A percentile compares a stretch with the other conserved stretches of the same genome.
phyloP scores from a whole-genome alignment of 2,113 vertebrate genomes.

The Callionymus lyra region DNA sequence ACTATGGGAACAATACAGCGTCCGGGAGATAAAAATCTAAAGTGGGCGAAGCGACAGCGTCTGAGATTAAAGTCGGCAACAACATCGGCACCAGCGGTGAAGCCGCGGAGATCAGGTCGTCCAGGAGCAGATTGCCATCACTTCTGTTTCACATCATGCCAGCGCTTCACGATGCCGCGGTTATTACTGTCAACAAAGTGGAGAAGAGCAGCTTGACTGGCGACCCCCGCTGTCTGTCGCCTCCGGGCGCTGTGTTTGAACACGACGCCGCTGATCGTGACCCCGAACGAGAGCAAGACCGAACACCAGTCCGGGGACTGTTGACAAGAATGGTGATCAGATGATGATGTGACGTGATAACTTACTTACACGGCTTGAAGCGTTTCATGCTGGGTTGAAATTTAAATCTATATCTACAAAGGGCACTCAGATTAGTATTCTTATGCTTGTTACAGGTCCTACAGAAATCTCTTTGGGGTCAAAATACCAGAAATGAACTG shows the following conservation, averaged over 20 bases:
- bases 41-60: conserved; percentile 25
- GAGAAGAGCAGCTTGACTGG: conserved; percentile 20
- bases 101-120: conserved; percentile 23
- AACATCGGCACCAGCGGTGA: conserved; percentile 1
- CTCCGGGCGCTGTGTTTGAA: conserved; percentile 29
- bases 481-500: too few species aligned
- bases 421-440: too few species aligned
- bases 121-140: conserved; percentile 24
- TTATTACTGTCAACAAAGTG: conserved; percentile 20
- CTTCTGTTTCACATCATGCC: conserved; percentile 18
- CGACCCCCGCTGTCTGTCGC: conserved; percentile 13
- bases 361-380: too few species aligned
- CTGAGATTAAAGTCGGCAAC: conserved; percentile 2
- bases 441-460: too few species aligned
- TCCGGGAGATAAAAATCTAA: conserved; percentile 12
- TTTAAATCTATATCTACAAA: too few species aligned
- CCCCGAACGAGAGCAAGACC: conserved; percentile 29
- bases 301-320: conserved; percentile 17
- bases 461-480: too few species aligned
- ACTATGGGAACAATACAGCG: too few species aligned
- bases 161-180: conserved; percentile 30
- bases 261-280: conserved; percentile 39
- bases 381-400: too few species aligned
- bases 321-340: conserved; percentile 29
- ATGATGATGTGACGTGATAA: too few species aligned